phyloP scores from a whole-genome alignment of 2,888 invertebrate species.

The Thecophora atra region DNA sequence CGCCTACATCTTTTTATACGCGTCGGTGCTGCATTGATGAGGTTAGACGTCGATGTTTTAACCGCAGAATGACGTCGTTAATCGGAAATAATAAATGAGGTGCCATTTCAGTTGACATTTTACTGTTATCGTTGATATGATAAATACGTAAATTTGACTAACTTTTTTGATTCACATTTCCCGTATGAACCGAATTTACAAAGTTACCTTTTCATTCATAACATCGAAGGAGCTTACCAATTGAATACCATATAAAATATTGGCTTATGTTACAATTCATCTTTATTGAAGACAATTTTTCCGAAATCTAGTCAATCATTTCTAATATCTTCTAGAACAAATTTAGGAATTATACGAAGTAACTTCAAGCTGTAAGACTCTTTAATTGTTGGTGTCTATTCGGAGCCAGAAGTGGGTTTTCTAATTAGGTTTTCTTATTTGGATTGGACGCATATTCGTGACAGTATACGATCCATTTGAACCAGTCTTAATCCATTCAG shows the following conservation, averaged over 20 bases:
- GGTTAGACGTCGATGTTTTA: neutral
- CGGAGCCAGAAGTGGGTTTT: neutral
- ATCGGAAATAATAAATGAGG: neutral
- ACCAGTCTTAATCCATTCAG: conserved; percentile 14
- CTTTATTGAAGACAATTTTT: neutral
- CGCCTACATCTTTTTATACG: too few species aligned
- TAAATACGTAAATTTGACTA: neutral
- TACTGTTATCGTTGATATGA: neutral
- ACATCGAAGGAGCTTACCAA: too few species aligned
- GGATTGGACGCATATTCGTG: neutral
- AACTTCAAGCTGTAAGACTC: neutral
- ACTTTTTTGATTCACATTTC: too few species aligned
- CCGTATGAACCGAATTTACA: too few species aligned
- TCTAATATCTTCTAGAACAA: neutral
- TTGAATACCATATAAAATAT: too few species aligned
- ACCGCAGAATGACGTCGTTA: neutral
- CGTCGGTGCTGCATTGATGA: too few species aligned
- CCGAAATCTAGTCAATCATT: neutral
- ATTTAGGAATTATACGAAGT: neutral
- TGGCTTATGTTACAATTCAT: neutral
- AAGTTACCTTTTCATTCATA: too few species aligned
- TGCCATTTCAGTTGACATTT: neutral
- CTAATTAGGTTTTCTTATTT: neutral
- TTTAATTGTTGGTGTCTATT: neutral
- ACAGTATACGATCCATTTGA: neutral